Percentiles rank a stretch among this genome's conserved stretches.
Evolutionary conservation across 2,113 vertebrate genomes (phyloP).

Genomic region (Cottus gobio): DNA sequence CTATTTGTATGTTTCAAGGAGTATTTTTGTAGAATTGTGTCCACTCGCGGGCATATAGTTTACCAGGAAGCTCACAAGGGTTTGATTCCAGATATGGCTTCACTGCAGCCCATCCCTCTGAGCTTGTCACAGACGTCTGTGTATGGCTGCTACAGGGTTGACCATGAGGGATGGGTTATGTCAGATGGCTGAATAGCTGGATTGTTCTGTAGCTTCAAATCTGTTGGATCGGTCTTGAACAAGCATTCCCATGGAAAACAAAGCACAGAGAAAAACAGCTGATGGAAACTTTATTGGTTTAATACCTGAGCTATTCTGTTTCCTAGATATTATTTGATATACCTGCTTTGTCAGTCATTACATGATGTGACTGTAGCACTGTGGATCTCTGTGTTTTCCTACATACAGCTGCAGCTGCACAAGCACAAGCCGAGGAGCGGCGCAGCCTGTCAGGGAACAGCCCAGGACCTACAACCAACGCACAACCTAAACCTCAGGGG

Average conservation of each 20-base stretch:
- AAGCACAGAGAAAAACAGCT: slow-evolving; percentile 31
- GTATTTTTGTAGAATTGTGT: background rate
- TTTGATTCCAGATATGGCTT: slow-evolving; percentile 43
- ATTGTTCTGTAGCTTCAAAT: slow-evolving; percentile 68
- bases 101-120: slow-evolving; percentile 1
- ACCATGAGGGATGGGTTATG: slow-evolving; percentile 26
- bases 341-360: background rate
- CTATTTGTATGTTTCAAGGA: background rate
- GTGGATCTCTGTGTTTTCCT: slow-evolving; percentile 12
- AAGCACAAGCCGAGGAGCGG: slow-evolving; percentile 92
- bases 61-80: slow-evolving; percentile 12
- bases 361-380: slow-evolving; percentile 2
- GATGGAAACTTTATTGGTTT: background rate
- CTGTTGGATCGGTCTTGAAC: slow-evolving; percentile 45
- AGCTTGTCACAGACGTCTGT: slow-evolving; percentile 48
- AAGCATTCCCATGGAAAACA: slow-evolving; percentile 55
- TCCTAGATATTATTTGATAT: slow-evolving; percentile 6
- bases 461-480: slow-evolving; percentile 69
- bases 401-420: slow-evolving; percentile 89
- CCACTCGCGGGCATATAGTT: background rate
- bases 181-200: slow-evolving; percentile 56
- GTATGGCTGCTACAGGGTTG: slow-evolving; percentile 40
- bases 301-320: background rate
- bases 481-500: slow-evolving; percentile 81
- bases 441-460: slow-evolving; percentile 84